phyloP scores from a whole-genome alignment of 2,888 invertebrate species.

The Plebejus anna region DNA sequence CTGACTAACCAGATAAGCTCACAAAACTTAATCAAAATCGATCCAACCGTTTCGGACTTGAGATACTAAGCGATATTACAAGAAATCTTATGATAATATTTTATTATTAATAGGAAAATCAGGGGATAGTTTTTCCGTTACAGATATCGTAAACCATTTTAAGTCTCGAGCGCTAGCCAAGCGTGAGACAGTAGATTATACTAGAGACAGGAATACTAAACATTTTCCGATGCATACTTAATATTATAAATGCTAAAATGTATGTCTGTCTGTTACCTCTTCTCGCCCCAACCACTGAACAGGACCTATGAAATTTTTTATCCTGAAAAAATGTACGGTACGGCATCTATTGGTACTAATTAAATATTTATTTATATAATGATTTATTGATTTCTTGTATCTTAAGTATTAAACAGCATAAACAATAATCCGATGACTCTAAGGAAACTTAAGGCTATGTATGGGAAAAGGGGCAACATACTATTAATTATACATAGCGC shows the following conservation, averaged over 20 bases:
- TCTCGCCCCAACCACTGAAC: no score
- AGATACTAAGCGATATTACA: neutral
- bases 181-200: neutral
- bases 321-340: no score
- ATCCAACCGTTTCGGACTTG: neutral
- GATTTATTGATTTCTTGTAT: no score
- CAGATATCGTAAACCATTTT: neutral
- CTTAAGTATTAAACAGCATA: neutral
- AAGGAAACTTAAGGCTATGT: neutral
- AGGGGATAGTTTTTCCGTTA: neutral
- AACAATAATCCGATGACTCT: neutral
- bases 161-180: neutral
- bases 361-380: no score
- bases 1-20: no score
- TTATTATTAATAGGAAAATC: neutral
- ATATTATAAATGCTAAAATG: neutral
- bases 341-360: no score
- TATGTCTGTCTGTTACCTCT: neutral
- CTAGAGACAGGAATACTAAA: neutral
- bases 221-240: neutral
- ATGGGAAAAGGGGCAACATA: neutral
- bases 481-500: conserved; percentile 15
- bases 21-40: no score
- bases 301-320: no score
- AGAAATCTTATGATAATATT: neutral